These are phyloP conservation scores for Gallirallus australis DNA, from an alignment of 2,797 vertebrate genomes.

Conservation along the genomic window DNA sequence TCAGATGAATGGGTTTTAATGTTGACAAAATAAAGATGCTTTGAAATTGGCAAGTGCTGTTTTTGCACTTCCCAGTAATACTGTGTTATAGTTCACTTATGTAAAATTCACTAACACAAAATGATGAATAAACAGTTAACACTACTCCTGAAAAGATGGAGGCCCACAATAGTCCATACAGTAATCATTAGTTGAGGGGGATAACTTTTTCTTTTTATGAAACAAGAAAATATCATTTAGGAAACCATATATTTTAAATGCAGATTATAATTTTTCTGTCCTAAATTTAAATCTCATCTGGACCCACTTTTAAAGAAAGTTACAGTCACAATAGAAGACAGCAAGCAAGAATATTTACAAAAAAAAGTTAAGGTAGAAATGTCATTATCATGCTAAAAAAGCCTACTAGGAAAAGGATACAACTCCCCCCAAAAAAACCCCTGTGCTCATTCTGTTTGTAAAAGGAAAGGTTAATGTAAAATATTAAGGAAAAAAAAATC, in stretches of 20 bases:
- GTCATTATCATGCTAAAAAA: background rate
- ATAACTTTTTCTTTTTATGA: background rate
- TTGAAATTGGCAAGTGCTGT: background rate
- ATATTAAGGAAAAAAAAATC: background rate
- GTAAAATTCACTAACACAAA: background rate
- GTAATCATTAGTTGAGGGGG: rapidly evolving
- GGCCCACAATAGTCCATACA: background rate
- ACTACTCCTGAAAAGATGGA: background rate
- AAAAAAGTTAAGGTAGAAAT: background rate
- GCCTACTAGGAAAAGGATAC: background rate
- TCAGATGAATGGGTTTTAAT: background rate
- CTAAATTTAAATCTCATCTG: background rate
- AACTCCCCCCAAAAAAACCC: background rate
- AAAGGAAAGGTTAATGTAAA: background rate
- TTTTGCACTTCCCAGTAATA: background rate
- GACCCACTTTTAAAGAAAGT: background rate
- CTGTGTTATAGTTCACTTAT: background rate
- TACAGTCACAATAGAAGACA: background rate
- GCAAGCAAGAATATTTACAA: background rate
- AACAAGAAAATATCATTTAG: background rate
- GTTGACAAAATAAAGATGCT: background rate
- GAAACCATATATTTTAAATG: background rate
- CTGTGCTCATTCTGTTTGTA: background rate
- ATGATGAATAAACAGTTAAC: background rate
- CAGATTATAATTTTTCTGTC: background rate